Evolutionary conservation across 2,113 vertebrate species (phyloP).

Genomic region (Eulemur rufifrons): DNA sequence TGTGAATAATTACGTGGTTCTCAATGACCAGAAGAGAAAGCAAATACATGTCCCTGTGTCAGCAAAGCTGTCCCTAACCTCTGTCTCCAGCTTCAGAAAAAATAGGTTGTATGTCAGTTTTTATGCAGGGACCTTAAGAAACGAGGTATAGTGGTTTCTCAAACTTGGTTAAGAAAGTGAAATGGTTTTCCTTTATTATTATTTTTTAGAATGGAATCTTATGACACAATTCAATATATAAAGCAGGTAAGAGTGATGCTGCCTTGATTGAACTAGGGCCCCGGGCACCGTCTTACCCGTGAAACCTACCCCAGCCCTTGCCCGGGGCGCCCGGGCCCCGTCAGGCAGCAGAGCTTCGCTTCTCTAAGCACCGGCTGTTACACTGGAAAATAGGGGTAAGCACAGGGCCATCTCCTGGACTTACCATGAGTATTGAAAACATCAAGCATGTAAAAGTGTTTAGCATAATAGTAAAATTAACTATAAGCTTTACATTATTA

Average conservation of each 20-base stretch:
- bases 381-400: neutral
- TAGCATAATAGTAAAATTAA: neutral
- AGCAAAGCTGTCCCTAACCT: neutral
- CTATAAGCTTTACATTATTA: neutral
- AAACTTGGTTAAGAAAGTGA: neutral
- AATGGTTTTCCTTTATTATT: neutral
- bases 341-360: neutral
- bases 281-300: neutral
- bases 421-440: neutral
- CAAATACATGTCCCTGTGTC: neutral
- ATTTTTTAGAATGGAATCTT: neutral
- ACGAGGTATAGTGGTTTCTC: neutral
- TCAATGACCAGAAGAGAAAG: neutral
- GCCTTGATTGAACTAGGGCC: neutral
- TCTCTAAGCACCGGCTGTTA: neutral
- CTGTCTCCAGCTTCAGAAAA: neutral
- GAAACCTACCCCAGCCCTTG: neutral
- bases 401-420: neutral
- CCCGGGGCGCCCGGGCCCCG: rapidly evolving
- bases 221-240: neutral
- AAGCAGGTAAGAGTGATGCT: neutral
- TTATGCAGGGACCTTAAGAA: neutral
- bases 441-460: neutral
- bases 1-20: neutral
- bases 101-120: neutral